Evolutionary conservation across 2,113 vertebrate species (phyloP).

Genomic region (Herpailurus yagouaroundi): DNA sequence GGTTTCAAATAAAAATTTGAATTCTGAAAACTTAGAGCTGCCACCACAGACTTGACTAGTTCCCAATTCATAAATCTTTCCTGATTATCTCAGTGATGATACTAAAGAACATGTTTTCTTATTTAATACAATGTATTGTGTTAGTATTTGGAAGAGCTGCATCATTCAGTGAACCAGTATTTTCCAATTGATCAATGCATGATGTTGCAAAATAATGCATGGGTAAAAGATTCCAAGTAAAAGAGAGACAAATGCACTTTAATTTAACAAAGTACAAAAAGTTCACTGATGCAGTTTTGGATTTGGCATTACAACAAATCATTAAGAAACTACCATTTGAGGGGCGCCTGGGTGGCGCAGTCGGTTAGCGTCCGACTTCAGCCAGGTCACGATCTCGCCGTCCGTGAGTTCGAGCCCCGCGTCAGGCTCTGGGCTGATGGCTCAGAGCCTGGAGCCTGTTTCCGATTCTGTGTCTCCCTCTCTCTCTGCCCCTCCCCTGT

Average conservation of each 20-base stretch:
- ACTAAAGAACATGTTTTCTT: background rate
- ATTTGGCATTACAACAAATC: background rate
- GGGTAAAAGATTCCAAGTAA: conserved; percentile 19
- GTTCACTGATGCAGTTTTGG: background rate
- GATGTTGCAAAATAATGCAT: conserved; percentile 27
- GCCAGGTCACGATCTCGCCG: no score
- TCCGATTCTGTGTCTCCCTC: no score
- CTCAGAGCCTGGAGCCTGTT: no score
- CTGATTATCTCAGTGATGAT: background rate
- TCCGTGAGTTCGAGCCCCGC: no score
- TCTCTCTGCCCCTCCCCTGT: no score
- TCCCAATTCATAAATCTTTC: conserved; percentile 6
- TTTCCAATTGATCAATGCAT: background rate
- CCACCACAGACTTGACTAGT: background rate
- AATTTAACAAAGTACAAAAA: conserved; percentile 46
- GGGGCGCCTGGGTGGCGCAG: no score
- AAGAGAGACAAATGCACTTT: conserved; percentile 36
- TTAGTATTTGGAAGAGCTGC: background rate
- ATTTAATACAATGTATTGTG: conserved; percentile 6
- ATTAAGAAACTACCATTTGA: conserved; percentile 15
- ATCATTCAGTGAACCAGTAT: background rate
- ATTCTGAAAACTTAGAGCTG: conserved; percentile 37
- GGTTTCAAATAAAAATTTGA: conserved; percentile 41
- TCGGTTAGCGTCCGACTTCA: no score
- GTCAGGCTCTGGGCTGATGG: no score